phyloP scores from a whole-genome alignment of 2,113 vertebrate species.

The Bubo bubo region DNA sequence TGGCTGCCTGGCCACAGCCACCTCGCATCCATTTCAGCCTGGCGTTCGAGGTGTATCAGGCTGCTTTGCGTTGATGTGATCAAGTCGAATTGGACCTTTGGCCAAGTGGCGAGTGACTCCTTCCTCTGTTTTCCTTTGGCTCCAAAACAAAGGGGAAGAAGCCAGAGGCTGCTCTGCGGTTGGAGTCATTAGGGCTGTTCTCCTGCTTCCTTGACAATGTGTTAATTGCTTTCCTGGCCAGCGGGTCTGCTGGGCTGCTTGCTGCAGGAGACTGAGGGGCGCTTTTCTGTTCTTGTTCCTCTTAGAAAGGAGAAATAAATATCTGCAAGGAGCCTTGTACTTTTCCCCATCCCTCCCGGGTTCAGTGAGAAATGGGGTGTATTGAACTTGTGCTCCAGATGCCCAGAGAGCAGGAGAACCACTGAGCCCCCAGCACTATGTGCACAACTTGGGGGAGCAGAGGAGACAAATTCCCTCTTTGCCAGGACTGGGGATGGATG shows the following conservation, averaged over 20 bases:
- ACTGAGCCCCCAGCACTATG: neutral
- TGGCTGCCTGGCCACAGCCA: neutral
- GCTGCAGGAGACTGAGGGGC: neutral
- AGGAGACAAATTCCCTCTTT: neutral
- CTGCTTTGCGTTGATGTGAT: neutral
- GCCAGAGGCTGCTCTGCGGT: neutral
- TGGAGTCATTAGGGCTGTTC: neutral
- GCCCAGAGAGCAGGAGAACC: neutral
- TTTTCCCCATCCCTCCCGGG: neutral
- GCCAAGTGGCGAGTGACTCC: accelerated
- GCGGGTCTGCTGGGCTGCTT: neutral
- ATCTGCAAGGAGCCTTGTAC: neutral
- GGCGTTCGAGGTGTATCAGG: accelerated
- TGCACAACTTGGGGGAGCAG: neutral
- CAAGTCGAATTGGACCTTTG: neutral
- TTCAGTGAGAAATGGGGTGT: neutral
- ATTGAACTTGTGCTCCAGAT: neutral
- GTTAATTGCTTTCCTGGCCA: neutral
- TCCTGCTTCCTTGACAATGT: neutral
- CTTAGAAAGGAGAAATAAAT: neutral
- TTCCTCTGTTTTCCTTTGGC: neutral
- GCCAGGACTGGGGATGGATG: neutral
- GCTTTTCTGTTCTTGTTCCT: neutral
- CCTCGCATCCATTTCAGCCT: neutral
- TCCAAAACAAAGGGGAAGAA: neutral